Conservation (phyloP, 2,113 vertebrate genomes). For the Pollimyrus isidori region DNA sequence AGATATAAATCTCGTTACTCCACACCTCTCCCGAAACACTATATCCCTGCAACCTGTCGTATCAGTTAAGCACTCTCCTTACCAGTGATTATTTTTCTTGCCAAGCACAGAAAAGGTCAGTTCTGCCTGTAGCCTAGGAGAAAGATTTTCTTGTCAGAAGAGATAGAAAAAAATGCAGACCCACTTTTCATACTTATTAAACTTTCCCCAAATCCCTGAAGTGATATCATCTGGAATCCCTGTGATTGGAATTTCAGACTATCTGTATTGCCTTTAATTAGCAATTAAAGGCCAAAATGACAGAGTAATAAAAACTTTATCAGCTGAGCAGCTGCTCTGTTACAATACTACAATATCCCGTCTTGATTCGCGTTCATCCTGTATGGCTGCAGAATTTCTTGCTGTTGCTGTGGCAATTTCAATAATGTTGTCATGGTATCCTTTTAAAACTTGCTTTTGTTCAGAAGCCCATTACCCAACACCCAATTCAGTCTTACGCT, state of each 20-base stretch:
- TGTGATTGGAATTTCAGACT: slow-evolving; percentile 11
- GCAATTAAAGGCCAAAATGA: slow-evolving; percentile 21
- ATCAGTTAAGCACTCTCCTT: slow-evolving; percentile 51
- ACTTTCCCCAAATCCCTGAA: slow-evolving; percentile 12
- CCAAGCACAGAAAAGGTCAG: slow-evolving; percentile 51
- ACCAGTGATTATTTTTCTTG: slow-evolving; percentile 37
- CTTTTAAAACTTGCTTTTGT: slow-evolving; percentile 1
- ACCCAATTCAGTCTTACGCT: not conserved
- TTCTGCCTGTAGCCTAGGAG: slow-evolving; percentile 27
- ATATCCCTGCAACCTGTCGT: slow-evolving; percentile 33
- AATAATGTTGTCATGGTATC: not conserved
- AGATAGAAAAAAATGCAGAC: slow-evolving; percentile 24
- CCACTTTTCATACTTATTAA: slow-evolving; percentile 25
- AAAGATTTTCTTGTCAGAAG: slow-evolving; percentile 10
- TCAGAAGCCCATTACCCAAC: not conserved
- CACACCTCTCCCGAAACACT: slow-evolving; percentile 28
- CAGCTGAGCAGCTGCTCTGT: not conserved
- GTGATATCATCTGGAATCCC: slow-evolving; percentile 1
- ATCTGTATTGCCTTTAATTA: slow-evolving; percentile 16
- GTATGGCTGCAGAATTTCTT: not conserved
- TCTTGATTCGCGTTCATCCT: slow-evolving; percentile 2
- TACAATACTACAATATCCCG: not conserved
- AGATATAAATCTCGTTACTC: slow-evolving; percentile 28
- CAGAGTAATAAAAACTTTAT: not conserved
- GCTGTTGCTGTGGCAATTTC: not conserved